Conservation (phyloP, 2,113 vertebrate genomes). For the Bettongia penicillata region DNA sequence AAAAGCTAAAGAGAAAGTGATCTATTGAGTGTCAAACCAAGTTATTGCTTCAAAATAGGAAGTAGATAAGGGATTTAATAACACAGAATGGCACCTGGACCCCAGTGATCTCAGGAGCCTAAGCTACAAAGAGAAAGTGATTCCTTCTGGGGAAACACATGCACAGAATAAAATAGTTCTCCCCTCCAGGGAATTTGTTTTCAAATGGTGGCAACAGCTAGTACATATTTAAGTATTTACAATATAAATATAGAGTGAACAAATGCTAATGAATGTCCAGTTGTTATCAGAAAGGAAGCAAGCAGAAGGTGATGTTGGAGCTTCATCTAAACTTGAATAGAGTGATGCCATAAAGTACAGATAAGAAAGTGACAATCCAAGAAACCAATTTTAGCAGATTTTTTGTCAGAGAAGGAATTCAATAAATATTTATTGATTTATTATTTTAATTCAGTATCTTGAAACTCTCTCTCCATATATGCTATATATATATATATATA, state of each 20-base stretch:
- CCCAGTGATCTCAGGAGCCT: background rate
- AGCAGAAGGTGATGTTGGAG: background rate
- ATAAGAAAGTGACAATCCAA: background rate
- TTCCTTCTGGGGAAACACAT: background rate
- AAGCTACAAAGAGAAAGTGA: background rate
- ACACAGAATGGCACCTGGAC: background rate
- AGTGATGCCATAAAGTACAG: background rate
- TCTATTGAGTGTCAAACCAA: background rate
- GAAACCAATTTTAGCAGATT: background rate
- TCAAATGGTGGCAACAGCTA: background rate
- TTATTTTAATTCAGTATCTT: background rate
- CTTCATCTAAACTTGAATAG: background rate
- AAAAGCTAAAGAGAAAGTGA: background rate
- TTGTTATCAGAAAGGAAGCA: background rate
- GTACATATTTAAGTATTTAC: background rate
- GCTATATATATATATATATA: no score
- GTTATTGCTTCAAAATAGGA: background rate
- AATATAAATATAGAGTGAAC: background rate
- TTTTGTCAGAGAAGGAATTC: background rate
- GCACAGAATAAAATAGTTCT: background rate
- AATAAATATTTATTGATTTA: background rate
- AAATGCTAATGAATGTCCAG: background rate
- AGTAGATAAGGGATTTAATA: background rate
- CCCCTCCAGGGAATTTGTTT: background rate
- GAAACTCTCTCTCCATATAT: background rate